Evolutionary conservation across 2,113 vertebrate genomes (phyloP), one percentile per base, ranked within the genome.

Genomic region (Callopanchax toddi): DNA sequence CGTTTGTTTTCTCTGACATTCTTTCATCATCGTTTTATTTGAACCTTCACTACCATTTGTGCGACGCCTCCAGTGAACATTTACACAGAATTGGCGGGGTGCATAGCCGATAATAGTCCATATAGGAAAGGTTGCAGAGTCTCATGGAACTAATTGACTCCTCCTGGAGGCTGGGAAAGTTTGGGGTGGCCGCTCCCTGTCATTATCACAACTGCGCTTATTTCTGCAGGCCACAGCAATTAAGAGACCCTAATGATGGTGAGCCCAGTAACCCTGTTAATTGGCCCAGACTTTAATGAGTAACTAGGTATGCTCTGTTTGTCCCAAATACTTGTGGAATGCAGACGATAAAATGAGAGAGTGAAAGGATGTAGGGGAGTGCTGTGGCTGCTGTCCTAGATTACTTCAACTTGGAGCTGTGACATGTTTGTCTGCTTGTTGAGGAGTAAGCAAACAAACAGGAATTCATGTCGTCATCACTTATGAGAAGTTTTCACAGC

Each of bases 251-350:
- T 89, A 87, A 82, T 82, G 78, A 85, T 78, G 78, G 81, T 46
- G 71, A 78, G 78, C 67, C 67, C 73, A 64, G 82, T 87, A 67
- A 82, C 68, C 67, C 66, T 69, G 67, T 78, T 90, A 86, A 91
- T 89, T 89, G 87, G 67, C 83, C 62, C 67, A 85, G 76, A 78
- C 72, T 82, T 71, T 89, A 82, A 89, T 84, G 82, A 89, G 68
- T 72, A 67, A 81, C 67, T 71, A 60, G 62, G 67, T 68, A 71
- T 80, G 63, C 58, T 15, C 74, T 69, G 71, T 59, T 56, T 67
- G 50, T 62, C 79, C 80, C 76, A 87, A 88, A 81, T 53, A 54
- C 78, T 81, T 49, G 49, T 81, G 81, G 85, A 88, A 91, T 90
- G 65, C 21, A 46, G 51, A 66, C 17, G 23, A 67, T 85, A 34